A percentile compares a stretch with the other conserved stretches of the same genome.
phyloP scores from a whole-genome alignment of 2,113 vertebrate species.

The Charadrius vociferus region DNA sequence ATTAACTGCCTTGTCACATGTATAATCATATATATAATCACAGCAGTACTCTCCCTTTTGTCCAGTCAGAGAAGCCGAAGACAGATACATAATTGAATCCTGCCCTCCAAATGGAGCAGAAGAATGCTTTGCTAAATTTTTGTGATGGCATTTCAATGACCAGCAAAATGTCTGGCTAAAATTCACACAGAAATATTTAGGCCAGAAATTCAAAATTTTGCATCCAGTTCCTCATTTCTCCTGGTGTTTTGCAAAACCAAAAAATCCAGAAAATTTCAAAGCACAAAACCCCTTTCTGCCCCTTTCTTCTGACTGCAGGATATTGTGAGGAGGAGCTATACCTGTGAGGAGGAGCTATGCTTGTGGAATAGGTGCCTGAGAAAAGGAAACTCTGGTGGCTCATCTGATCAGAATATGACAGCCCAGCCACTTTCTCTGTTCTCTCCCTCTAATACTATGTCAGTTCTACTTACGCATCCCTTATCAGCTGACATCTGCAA shows the following conservation, averaged over 20 bases:
- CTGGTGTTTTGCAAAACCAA: not conserved
- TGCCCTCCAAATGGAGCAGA: not conserved
- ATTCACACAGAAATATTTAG: not conserved
- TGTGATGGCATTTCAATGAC: not conserved
- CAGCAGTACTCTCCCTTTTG: not conserved
- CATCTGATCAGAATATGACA: not conserved
- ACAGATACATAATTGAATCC: not conserved
- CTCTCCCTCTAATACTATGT: not conserved
- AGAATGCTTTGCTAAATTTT: not conserved
- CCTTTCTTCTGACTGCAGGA: not conserved
- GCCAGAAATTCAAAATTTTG: not conserved
- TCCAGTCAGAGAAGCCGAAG: not conserved
- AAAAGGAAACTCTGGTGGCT: not conserved
- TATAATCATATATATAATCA: not conserved
- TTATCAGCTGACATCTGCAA: not conserved
- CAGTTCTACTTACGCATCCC: not conserved
- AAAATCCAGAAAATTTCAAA: not conserved
- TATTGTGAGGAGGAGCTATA: not conserved
- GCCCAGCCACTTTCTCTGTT: not conserved
- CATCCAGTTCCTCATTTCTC: not conserved
- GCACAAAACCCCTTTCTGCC: fast-evolving
- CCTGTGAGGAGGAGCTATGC: not conserved
- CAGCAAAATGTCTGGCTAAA: not conserved
- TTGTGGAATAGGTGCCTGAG: not conserved
- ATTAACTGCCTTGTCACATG: not conserved